phyloP scores from a whole-genome alignment of 2,888 invertebrate genomes.

The Spatulosminthurus flaviceps region DNA sequence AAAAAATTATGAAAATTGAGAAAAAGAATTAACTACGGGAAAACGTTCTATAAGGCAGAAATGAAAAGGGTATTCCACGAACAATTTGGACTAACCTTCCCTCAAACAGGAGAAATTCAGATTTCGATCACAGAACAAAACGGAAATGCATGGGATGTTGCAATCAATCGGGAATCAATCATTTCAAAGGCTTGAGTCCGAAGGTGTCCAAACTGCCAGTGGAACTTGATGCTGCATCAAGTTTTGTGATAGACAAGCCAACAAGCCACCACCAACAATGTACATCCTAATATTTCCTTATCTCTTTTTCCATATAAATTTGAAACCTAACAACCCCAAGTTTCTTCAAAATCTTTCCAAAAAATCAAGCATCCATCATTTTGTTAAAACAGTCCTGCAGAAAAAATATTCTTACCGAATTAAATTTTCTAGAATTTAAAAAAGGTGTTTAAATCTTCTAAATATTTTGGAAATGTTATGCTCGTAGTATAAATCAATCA shows the following conservation, averaged over 20 bases:
- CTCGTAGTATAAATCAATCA: neutral
- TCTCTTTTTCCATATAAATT: neutral
- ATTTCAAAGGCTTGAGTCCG: conserved; percentile 54
- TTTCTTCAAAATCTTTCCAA: neutral
- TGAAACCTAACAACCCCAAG: neutral
- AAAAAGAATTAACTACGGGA: conserved; percentile 15
- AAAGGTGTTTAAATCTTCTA: too few species aligned
- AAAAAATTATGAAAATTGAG: too few species aligned
- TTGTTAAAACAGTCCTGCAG: neutral
- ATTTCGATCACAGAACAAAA: conserved; percentile 53
- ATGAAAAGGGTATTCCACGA: conserved; percentile 55
- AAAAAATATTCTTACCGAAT: neutral
- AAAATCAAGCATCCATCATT: neutral
- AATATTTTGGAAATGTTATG: neutral
- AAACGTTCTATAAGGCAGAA: conserved; percentile 30
- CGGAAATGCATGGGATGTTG: conserved; percentile 48
- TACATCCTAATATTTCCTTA: neutral
- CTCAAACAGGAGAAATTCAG: conserved; percentile 50
- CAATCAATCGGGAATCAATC: conserved; percentile 48
- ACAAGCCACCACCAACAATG: conserved; percentile 45
- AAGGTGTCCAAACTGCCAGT: conserved; percentile 63
- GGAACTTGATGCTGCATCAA: conserved; percentile 55
- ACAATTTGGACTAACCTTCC: conserved; percentile 64
- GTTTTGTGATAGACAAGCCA: conserved; percentile 47
- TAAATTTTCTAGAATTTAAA: too few species aligned